Evolutionary conservation across 2,797 vertebrate genomes (phyloP).

Genomic region (Pangasius djambal): DNA sequence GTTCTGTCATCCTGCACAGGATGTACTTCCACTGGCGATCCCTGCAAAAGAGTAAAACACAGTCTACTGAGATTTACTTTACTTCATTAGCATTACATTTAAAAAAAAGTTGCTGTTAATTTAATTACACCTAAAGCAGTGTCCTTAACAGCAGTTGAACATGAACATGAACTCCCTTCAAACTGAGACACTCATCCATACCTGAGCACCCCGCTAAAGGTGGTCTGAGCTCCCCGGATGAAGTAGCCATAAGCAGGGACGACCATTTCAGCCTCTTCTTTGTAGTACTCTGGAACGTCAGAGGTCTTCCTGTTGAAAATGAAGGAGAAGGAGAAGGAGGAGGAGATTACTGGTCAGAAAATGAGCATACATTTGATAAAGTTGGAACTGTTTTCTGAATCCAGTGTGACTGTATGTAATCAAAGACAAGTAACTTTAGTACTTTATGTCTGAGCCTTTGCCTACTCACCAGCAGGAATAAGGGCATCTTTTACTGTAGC

Average conservation of each 20-base stretch:
- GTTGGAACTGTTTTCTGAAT: neutral
- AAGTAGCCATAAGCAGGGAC: constrained; percentile 90
- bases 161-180: neutral
- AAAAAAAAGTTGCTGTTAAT: neutral
- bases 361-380: neutral
- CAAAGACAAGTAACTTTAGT: neutral
- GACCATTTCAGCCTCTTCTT: constrained; percentile 90
- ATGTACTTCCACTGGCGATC: constrained; percentile 99
- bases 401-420: neutral
- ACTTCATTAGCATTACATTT: neutral
- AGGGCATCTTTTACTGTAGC: constrained; percentile 87
- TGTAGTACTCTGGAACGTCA: constrained; percentile 85
- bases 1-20: constrained; percentile 94
- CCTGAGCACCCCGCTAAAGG: constrained; percentile 95
- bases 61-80: neutral
- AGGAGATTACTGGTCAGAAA: neutral
- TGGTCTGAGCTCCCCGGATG: constrained; percentile 92
- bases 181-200: constrained; percentile 62
- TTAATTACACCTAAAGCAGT: neutral
- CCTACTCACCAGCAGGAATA: constrained; percentile 92
- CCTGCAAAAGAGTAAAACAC: constrained; percentile 73
- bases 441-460: neutral
- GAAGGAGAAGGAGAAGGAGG: neutral
- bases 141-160: neutral
- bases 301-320: constrained; percentile 81